Evolutionary conservation across 2,797 vertebrate genomes (phyloP).

Genomic region (Myotis pilosus): DNA sequence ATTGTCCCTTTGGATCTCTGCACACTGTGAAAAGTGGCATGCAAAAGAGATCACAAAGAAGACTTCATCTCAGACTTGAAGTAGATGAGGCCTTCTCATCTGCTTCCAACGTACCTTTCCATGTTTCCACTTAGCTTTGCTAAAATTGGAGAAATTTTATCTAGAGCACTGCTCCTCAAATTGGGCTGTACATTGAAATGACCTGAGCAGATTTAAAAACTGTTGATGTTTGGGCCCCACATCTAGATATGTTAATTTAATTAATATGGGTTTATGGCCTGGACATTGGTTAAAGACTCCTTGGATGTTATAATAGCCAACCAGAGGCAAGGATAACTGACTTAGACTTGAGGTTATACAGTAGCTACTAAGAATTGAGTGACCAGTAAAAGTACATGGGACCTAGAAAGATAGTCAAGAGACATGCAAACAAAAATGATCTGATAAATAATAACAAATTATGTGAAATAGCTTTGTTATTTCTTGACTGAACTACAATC

Average conservation of each 20-base stretch:
- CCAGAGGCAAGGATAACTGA: background rate
- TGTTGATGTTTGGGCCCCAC: background rate
- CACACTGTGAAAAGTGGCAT: background rate
- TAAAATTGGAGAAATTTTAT: background rate
- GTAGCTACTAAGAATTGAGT: background rate
- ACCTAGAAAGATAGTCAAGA: background rate
- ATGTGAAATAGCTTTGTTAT: background rate
- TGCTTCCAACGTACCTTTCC: background rate
- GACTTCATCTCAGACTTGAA: background rate
- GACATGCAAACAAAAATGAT: background rate
- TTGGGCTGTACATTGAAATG: background rate
- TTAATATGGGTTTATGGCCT: background rate
- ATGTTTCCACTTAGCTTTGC: background rate
- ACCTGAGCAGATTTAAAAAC: background rate
- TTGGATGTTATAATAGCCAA: background rate
- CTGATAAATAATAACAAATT: background rate
- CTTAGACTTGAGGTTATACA: background rate
- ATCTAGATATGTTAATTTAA: background rate
- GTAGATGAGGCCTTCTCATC: too few species aligned
- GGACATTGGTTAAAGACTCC: background rate
- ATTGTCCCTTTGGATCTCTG: background rate
- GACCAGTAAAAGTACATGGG: background rate
- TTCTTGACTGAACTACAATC: background rate
- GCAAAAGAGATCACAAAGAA: background rate
- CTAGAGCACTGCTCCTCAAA: background rate